Evolutionary conservation across 1,140 invertebrate genomes (phyloP).

Genomic region (Eurosta solidaginis): DNA sequence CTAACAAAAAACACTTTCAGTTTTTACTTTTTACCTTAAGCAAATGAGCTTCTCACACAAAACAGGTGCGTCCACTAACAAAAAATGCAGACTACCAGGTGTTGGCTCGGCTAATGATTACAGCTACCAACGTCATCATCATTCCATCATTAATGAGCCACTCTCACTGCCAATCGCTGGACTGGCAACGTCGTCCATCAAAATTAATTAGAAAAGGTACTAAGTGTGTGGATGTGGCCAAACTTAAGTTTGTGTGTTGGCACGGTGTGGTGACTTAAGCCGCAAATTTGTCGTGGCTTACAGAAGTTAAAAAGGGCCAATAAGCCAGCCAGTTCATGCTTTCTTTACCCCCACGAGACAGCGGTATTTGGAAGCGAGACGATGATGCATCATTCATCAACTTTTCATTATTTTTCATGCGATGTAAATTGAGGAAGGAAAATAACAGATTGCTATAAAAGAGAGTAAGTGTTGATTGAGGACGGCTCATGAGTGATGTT

Average conservation of each 20-base stretch:
- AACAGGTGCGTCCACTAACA: neutral
- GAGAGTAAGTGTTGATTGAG: neutral
- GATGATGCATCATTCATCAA: constrained; percentile 33
- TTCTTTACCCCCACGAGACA: neutral
- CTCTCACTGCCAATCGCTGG: neutral
- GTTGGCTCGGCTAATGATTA: neutral
- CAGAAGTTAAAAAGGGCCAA: constrained; percentile 56
- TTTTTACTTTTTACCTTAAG: neutral
- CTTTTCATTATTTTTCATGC: constrained; percentile 35
- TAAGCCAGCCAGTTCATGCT: constrained; percentile 37
- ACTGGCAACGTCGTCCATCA: constrained; percentile 46
- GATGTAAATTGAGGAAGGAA: neutral
- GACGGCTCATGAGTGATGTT: neutral
- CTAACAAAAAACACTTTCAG: neutral
- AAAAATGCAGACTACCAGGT: neutral
- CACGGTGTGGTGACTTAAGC: neutral
- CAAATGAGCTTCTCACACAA: neutral
- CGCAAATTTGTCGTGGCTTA: constrained; percentile 27
- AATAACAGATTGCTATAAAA: neutral
- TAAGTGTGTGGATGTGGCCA: neutral
- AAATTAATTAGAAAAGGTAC: constrained; percentile 56
- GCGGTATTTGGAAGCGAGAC: neutral
- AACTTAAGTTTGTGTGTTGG: neutral
- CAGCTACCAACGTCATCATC: neutral
- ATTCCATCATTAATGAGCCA: neutral